Conservation (phyloP, 2,113 vertebrate genomes). For the Petrocephalus zakoni region DNA sequence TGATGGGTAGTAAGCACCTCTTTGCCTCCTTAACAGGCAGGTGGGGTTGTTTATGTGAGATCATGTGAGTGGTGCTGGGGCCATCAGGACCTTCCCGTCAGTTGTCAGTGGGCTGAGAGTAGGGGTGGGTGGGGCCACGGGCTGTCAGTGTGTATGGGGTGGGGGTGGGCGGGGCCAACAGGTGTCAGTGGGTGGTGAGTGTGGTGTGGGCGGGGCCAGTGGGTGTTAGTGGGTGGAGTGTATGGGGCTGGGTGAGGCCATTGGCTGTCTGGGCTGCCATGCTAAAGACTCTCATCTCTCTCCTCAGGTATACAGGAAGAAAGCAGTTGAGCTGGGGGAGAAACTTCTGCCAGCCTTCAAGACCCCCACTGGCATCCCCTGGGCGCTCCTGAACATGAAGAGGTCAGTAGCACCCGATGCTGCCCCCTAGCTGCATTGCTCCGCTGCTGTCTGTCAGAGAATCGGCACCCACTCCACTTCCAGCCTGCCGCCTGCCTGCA, state of each 20-base stretch:
- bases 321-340: constrained; percentile 90
- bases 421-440: not conserved
- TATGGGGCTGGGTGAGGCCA: not conserved
- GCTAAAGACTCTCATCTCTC: not conserved
- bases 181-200: not conserved
- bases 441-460: not conserved
- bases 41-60: not conserved
- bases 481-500: not conserved
- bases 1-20: not conserved
- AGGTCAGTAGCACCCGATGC: constrained; percentile 64
- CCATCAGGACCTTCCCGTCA: too few relatives aligned
- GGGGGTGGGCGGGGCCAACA: not conserved
- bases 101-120: too few relatives aligned
- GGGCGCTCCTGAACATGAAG: constrained; percentile 96
- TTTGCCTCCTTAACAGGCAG: not conserved
- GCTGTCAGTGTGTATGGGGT: not conserved
- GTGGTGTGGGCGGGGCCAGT: not conserved
- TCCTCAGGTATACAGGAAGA: constrained; percentile 79
- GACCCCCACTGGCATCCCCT: constrained; percentile 94
- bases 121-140: too few relatives aligned
- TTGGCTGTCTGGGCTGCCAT: too few relatives aligned
- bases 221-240: not conserved
- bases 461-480: not conserved
- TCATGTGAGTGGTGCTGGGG: not conserved
- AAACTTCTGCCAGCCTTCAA: constrained; percentile 95